These are phyloP conservation scores for Bellardia pandia DNA, from an alignment of 2,888 invertebrate species.

Conservation along the genomic window DNA sequence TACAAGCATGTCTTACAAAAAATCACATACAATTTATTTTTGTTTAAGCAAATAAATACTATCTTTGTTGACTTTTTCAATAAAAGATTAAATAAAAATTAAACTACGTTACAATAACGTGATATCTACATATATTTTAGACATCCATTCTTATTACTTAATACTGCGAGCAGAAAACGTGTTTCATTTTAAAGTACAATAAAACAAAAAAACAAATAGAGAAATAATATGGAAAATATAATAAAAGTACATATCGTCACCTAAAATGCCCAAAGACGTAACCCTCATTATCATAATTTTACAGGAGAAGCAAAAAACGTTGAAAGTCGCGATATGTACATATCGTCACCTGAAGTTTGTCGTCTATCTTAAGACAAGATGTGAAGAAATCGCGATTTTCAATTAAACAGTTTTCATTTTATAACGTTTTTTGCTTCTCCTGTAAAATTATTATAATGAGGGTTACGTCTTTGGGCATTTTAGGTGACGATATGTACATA, in stretches of 20 bases:
- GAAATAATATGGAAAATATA: background rate
- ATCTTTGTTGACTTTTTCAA: conserved; percentile 34
- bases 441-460: too few species aligned
- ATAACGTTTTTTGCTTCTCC: too few species aligned
- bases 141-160: background rate
- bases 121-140: conserved; percentile 5
- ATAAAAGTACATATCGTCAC: background rate
- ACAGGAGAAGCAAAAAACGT: too few species aligned
- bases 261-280: too few species aligned
- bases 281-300: too few species aligned
- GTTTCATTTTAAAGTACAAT: conserved; percentile 32
- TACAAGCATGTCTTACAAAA: background rate
- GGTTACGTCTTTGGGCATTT: too few species aligned
- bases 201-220: conserved; percentile 8
- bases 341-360: too few species aligned
- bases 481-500: too few species aligned
- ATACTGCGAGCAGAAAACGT: conserved; percentile 17
- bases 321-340: too few species aligned
- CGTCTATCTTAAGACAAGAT: too few species aligned
- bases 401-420: too few species aligned
- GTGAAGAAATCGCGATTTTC: too few species aligned
- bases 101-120: conserved; percentile 18
- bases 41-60: background rate
- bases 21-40: conserved; percentile 32
- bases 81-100: conserved; percentile 30